These are phyloP conservation scores for Aleiodes alternator DNA, from an alignment of 2,888 invertebrate genomes.

Conservation along the genomic window DNA sequence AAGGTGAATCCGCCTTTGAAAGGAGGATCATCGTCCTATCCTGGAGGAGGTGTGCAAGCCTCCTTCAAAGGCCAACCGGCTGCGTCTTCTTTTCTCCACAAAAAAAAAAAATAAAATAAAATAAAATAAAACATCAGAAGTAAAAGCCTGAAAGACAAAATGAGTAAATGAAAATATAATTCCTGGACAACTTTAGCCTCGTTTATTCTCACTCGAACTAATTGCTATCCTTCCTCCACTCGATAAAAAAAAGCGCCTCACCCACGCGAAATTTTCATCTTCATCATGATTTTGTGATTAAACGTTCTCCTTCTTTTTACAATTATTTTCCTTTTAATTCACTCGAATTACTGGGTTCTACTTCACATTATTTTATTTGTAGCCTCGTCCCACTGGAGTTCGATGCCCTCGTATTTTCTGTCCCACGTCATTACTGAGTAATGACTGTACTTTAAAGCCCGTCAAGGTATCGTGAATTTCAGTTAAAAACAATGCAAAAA, in stretches of 20 bases:
- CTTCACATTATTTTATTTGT: conserved; percentile 7
- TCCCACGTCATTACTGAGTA: conserved; percentile 36
- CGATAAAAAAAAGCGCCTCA: not conserved
- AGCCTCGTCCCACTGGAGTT: conserved; percentile 21
- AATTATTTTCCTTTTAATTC: not conserved
- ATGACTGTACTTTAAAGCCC: conserved; percentile 29
- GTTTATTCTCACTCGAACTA: conserved; percentile 38
- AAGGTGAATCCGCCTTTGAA: conserved; percentile 60
- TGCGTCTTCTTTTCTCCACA: not conserved
- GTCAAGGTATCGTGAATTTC: conserved; percentile 7
- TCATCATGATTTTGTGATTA: not conserved
- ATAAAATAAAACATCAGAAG: not conserved
- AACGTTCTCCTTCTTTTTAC: not conserved
- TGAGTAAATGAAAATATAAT: conserved; percentile 20
- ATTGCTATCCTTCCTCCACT: conserved; percentile 33
- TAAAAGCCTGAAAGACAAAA: not conserved
- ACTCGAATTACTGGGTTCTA: conserved; percentile 27
- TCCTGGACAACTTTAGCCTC: conserved; percentile 6
- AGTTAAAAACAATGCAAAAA: not conserved
- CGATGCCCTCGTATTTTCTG: conserved; percentile 26
- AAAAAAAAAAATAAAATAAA: not conserved
- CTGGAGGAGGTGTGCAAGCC: not conserved
- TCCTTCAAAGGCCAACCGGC: conserved; percentile 20
- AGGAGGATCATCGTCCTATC: conserved; percentile 62
- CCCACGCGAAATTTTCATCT: conserved; percentile 23